phyloP scores from a whole-genome alignment of 2,797 vertebrate genomes.

The Mus minutoides region DNA sequence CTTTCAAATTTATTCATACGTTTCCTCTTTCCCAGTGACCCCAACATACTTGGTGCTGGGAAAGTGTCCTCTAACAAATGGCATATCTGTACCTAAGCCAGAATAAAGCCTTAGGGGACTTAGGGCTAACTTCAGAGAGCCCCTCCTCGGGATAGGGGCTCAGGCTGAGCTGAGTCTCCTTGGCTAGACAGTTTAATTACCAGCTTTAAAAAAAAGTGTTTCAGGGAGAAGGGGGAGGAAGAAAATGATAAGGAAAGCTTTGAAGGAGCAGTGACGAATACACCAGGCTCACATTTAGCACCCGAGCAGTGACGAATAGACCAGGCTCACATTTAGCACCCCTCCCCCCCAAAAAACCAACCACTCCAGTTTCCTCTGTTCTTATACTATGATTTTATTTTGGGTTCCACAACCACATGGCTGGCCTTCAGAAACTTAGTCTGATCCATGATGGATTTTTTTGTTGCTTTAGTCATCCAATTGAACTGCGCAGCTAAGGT shows the following conservation, averaged over 20 bases:
- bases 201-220: not conserved
- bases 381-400: not conserved
- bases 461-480: constrained; percentile 43
- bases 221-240: constrained; percentile 15
- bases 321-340: not conserved
- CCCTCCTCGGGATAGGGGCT: not conserved
- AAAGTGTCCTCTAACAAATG: constrained; percentile 76
- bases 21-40: constrained; percentile 83
- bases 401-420: not conserved
- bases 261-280: constrained; percentile 44
- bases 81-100: constrained; percentile 71
- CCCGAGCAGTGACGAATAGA: not conserved
- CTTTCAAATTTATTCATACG: constrained; percentile 84
- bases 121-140: constrained; percentile 47
- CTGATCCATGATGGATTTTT: not conserved
- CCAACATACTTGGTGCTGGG: constrained; percentile 80
- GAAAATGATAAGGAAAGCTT: constrained; percentile 54
- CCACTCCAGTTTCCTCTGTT: not conserved
- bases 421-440: not conserved
- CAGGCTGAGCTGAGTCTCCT: constrained; percentile 9
- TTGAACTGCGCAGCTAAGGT: not conserved
- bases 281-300: not conserved
- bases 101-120: constrained; percentile 78
- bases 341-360: not conserved
- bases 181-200: constrained; percentile 69